Evolutionary conservation across 2,888 invertebrate species (phyloP).

Genomic region (Eudasyphora cyanicolor): DNA sequence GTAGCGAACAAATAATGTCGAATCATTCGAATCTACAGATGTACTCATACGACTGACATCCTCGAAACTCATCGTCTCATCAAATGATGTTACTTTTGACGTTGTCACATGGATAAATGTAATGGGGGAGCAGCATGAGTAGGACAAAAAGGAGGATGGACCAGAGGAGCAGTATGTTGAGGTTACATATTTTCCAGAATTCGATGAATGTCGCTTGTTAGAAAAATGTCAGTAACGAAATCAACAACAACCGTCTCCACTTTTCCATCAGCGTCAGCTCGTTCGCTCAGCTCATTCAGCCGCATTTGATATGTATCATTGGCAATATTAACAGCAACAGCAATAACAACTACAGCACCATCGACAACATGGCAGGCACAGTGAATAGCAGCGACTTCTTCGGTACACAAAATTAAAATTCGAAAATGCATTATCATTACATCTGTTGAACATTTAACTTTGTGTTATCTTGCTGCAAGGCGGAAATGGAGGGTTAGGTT

Average conservation of each 20-base stretch:
- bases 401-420: too few species aligned
- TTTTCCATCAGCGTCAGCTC: slow-evolving; percentile 9
- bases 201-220: slow-evolving; percentile 27
- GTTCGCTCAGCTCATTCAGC: not conserved
- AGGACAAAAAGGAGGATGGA: too few species aligned
- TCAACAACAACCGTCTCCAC: slow-evolving; percentile 10
- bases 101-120: not conserved
- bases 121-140: too few species aligned
- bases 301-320: not conserved
- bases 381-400: not conserved
- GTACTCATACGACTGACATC: not conserved
- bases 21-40: slow-evolving; percentile 1
- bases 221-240: slow-evolving; percentile 21
- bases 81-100: not conserved
- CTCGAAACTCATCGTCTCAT: not conserved
- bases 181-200: not conserved
- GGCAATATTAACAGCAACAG: slow-evolving; percentile 5
- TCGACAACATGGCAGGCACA: not conserved
- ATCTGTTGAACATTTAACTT: too few species aligned
- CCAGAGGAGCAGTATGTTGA: not conserved
- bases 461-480: too few species aligned
- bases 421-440: too few species aligned
- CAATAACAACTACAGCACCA: not conserved
- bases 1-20: slow-evolving; percentile 17
- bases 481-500: too few species aligned